A percentile compares a stretch with the other conserved stretches of the same genome.
Evolutionary conservation across 2,113 vertebrate species (phyloP).

Genomic region (Globicephala melas): DNA sequence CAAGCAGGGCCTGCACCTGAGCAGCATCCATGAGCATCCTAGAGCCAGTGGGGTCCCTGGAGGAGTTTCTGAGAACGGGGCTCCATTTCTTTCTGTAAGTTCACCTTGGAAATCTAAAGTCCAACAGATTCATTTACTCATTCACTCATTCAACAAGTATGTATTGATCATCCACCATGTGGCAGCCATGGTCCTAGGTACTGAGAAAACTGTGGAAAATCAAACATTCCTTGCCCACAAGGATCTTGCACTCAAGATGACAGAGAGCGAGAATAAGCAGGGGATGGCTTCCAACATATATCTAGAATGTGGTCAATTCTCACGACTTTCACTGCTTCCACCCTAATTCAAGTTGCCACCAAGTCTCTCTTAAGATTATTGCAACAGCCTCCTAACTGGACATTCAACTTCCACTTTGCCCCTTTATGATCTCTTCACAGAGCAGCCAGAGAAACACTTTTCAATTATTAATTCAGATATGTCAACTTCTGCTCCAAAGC

Average conservation of each 20-base stretch:
- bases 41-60: no score
- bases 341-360: neutral
- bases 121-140: neutral
- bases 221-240: neutral
- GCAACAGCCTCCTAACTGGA: neutral
- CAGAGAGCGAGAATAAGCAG: neutral
- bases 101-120: neutral
- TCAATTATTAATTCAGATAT: neutral
- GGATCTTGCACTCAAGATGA: neutral
- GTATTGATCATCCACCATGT: neutral
- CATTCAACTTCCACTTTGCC: neutral
- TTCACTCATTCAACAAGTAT: neutral
- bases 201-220: neutral
- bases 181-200: neutral
- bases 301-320: neutral
- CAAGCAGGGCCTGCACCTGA: neutral
- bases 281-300: no score
- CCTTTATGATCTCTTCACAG: neutral
- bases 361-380: neutral
- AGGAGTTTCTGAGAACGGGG: neutral
- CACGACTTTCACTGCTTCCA: neutral
- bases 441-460: neutral
- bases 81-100: neutral
- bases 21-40: fast-evolving
- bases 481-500: neutral